phyloP scores from a whole-genome alignment of 2,888 invertebrate species.

The Muscina levida region DNA sequence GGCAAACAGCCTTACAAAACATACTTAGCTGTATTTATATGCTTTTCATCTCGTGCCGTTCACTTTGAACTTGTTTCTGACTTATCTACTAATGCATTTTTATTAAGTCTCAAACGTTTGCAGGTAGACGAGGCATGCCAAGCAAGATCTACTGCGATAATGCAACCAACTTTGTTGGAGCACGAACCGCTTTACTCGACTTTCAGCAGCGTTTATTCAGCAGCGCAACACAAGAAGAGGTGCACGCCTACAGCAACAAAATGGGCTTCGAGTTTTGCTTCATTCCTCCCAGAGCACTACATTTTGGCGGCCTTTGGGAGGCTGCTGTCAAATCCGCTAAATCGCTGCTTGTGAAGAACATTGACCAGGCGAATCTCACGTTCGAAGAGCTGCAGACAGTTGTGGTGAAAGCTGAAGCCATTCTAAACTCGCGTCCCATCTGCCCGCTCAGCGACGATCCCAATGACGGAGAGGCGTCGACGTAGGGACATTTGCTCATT shows the following conservation, averaged over 20 bases:
- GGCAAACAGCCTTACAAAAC: too few species aligned
- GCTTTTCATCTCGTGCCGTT: too few species aligned
- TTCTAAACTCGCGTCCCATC: constrained; percentile 67
- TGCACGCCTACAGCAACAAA: neutral
- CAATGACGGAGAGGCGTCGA: constrained; percentile 63
- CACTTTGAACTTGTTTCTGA: neutral
- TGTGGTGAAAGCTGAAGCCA: constrained; percentile 65
- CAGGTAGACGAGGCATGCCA: too few species aligned
- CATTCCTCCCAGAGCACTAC: constrained; percentile 62
- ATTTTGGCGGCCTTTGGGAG: too few species aligned
- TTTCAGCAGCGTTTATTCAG: constrained; percentile 14
- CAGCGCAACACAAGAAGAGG: constrained; percentile 2
- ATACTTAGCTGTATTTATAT: too few species aligned
- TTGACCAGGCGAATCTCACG: constrained; percentile 51
- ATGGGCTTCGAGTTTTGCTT: constrained; percentile 61
- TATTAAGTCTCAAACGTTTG: neutral
- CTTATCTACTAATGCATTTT: too few species aligned
- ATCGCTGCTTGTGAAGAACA: too few species aligned
- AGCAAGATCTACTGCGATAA: constrained; percentile 20
- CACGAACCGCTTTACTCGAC: too few species aligned
- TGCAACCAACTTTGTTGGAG: too few species aligned
- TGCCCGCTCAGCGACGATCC: constrained; percentile 52
- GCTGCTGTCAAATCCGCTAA: too few species aligned
- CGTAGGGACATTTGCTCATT: constrained; percentile 62
- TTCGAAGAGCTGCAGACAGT: constrained; percentile 64